Evolutionary conservation across 2,888 invertebrate genomes (phyloP).

Genomic region (Aphidius colemani): DNA sequence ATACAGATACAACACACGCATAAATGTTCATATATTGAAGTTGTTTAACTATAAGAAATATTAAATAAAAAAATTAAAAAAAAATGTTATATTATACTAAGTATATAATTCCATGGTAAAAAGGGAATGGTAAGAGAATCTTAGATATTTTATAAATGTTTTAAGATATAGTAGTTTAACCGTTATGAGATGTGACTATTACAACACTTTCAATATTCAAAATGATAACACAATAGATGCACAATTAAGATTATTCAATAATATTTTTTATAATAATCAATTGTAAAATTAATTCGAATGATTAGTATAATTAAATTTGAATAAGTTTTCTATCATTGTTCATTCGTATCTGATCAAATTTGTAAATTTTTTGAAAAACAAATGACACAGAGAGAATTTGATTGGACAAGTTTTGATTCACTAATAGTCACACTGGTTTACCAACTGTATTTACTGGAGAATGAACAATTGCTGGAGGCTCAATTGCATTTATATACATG

Average conservation of each 20-base stretch:
- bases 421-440: slow-evolving; percentile 21
- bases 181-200: slow-evolving; percentile 11
- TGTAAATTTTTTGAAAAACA: neutral
- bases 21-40: neutral
- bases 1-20: slow-evolving; percentile 5
- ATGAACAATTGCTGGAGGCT: neutral
- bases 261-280: neutral
- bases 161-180: neutral
- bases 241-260: slow-evolving; percentile 19
- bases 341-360: too few species aligned
- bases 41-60: slow-evolving; percentile 1
- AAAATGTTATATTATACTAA: neutral
- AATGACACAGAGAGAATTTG: slow-evolving; percentile 10
- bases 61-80: slow-evolving; percentile 9
- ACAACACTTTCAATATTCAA: slow-evolving; percentile 2
- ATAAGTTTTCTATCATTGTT: too few species aligned
- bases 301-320: too few species aligned
- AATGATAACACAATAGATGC: slow-evolving; percentile 10
- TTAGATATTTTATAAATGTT: neutral
- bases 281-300: neutral
- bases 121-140: neutral
- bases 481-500: slow-evolving; percentile 12
- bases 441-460: neutral
- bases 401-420: slow-evolving; percentile 20
- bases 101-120: slow-evolving; percentile 3